Conservation (phyloP, 2,888 invertebrate genomes). For the Rhopalosiphum nymphaeae region DNA sequence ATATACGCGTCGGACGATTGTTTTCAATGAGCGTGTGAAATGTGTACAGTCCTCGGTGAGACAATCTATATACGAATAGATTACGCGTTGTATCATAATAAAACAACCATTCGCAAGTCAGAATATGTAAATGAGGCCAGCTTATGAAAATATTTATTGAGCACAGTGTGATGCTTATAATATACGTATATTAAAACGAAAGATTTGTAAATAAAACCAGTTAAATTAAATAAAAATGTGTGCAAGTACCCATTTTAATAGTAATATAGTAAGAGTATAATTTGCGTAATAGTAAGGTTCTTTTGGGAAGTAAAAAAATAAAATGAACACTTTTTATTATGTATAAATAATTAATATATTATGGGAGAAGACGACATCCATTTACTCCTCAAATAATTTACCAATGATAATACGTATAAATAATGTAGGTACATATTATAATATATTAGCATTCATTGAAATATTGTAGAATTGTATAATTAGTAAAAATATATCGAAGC, state of each 20-base stretch:
- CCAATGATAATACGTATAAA: background rate
- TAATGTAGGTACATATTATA: background rate
- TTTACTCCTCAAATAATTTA: background rate
- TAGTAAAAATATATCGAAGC: background rate
- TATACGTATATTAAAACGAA: background rate
- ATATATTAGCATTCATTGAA: background rate
- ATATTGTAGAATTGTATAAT: background rate
- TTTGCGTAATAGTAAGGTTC: too few relatives aligned
- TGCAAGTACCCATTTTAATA: background rate
- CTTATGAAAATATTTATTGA: background rate
- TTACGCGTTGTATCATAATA: background rate
- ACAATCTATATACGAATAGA: background rate
- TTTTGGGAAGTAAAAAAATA: background rate
- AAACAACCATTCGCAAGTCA: background rate
- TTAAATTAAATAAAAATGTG: background rate
- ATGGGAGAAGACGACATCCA: background rate
- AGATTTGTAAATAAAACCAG: background rate
- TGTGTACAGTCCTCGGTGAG: background rate
- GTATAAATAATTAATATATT: too few relatives aligned
- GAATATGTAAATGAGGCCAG: background rate
- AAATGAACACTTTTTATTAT: background rate
- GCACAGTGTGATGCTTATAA: background rate
- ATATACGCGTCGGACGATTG: background rate
- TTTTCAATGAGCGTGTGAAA: constrained; percentile 58
- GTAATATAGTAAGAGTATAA: too few relatives aligned